A percentile compares a stretch with the other conserved stretches of the same genome.
Conservation (phyloP, 2,888 invertebrate species). For the Marronus borbonicus region DNA sequence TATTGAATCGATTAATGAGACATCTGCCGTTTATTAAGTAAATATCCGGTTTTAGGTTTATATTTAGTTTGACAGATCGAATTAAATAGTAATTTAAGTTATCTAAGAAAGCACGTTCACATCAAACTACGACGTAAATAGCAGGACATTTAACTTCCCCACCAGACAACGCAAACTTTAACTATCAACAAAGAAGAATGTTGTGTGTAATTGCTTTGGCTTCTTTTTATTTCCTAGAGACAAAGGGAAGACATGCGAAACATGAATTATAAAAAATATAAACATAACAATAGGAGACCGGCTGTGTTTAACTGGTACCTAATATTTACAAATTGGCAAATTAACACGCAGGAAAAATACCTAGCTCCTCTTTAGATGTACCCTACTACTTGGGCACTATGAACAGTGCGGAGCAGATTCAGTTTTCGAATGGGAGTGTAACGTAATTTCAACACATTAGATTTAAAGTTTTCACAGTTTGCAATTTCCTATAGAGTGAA, state of each 20-base stretch:
- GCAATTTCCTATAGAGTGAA: no score
- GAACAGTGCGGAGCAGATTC: no score
- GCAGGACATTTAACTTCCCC: constrained; percentile 8
- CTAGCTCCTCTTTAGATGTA: no score
- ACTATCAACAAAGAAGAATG: constrained; percentile 15
- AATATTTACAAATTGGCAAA: no score
- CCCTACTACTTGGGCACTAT: no score
- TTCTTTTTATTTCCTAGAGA: neutral
- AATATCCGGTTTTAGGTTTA: constrained; percentile 46
- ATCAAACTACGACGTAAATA: constrained; percentile 2
- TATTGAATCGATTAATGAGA: constrained; percentile 44
- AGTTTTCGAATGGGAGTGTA: no score
- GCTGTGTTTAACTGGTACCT: no score
- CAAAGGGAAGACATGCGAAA: neutral
- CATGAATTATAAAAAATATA: no score
- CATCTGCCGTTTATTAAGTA: constrained; percentile 45
- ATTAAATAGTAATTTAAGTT: constrained; percentile 40
- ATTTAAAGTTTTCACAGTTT: no score
- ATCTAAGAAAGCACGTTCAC: constrained; percentile 39
- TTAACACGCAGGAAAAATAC: no score
- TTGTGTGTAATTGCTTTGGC: neutral
- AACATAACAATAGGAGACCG: no score
- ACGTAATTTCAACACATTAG: no score
- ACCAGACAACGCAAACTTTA: neutral
- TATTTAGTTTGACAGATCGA: constrained; percentile 37